A percentile compares a stretch with the other conserved stretches of the same genome.
These are phyloP conservation scores for Capreolus pygargus DNA, from an alignment of 2,113 vertebrate species.

Conservation along the genomic window DNA sequence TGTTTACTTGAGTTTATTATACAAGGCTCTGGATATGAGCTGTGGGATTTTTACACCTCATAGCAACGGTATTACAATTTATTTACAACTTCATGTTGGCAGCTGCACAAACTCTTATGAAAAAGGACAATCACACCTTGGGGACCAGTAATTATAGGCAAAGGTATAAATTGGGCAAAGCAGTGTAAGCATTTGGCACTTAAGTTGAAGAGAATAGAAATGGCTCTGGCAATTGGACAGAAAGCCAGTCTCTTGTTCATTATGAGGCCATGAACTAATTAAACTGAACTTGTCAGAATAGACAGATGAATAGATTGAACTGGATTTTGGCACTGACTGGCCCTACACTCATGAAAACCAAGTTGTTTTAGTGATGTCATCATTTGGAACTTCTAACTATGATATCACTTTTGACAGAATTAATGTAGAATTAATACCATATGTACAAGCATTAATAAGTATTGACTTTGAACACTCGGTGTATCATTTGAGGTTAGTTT, in stretches of 20 bases:
- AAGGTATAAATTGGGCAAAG: slow-evolving; percentile 91
- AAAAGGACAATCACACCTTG: slow-evolving; percentile 89
- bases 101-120: slow-evolving; percentile 93
- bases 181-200: slow-evolving; percentile 84
- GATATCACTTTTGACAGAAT: slow-evolving; percentile 88
- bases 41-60: slow-evolving; percentile 91
- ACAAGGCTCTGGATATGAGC: slow-evolving; percentile 89
- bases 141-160: slow-evolving; percentile 90
- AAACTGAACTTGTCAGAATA: slow-evolving; percentile 84
- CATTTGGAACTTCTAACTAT: slow-evolving; percentile 84
- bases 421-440: slow-evolving; percentile 88
- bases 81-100: slow-evolving; percentile 95
- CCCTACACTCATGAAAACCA: slow-evolving; percentile 80
- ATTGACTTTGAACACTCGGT: slow-evolving; percentile 80
- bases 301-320: slow-evolving; percentile 81
- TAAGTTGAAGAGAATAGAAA: slow-evolving; percentile 85
- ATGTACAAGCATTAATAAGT: slow-evolving; percentile 85
- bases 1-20: slow-evolving; percentile 94
- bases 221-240: slow-evolving; percentile 83
- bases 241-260: slow-evolving; percentile 80
- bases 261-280: slow-evolving; percentile 86
- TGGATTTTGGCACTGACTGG: slow-evolving; percentile 78
- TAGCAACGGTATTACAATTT: slow-evolving; percentile 95
- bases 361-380: slow-evolving; percentile 89
- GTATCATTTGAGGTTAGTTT: slow-evolving; percentile 78